phyloP scores from a whole-genome alignment of 2,797 vertebrate species.

The Remorina albescens region DNA sequence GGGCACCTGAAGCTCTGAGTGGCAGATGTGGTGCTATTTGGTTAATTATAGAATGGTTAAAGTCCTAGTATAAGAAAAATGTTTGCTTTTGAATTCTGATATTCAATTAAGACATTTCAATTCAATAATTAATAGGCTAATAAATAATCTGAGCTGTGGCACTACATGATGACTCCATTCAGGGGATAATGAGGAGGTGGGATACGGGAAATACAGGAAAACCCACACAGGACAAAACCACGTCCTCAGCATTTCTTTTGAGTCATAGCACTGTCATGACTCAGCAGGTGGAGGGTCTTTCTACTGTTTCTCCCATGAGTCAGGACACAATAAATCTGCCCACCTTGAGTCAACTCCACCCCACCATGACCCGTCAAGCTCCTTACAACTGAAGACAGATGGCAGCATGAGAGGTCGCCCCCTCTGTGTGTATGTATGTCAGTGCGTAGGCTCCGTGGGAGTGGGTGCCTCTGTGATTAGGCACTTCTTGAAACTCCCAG shows the following conservation, averaged over 20 bases:
- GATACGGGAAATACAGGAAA: constrained; percentile 51
- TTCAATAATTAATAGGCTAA: not conserved
- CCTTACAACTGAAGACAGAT: constrained; percentile 69
- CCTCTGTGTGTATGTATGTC: constrained; percentile 5
- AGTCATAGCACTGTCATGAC: constrained; percentile 51
- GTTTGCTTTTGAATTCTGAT: not conserved
- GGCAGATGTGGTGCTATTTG: not conserved
- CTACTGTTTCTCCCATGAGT: constrained; percentile 61
- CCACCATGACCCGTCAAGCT: constrained; percentile 61
- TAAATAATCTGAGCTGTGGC: not conserved
- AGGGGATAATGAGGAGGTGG: not conserved
- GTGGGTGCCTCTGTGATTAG: constrained; percentile 68
- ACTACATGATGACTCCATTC: not conserved
- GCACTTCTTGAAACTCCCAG: constrained; percentile 55
- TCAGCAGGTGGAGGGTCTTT: constrained; percentile 48
- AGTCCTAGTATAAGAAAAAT: not conserved
- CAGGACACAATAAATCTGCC: constrained; percentile 61
- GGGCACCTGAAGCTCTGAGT: not conserved
- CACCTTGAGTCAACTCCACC: constrained; percentile 46
- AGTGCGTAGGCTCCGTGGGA: constrained; percentile 47
- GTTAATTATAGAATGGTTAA: not conserved
- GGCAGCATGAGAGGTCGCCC: constrained; percentile 33
- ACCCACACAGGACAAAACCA: constrained; percentile 19
- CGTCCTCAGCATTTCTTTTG: constrained; percentile 49
- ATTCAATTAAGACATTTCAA: constrained; percentile 2